Evolutionary conservation across 2,888 invertebrate species (phyloP).

Genomic region (Acrobasis repandana): DNA sequence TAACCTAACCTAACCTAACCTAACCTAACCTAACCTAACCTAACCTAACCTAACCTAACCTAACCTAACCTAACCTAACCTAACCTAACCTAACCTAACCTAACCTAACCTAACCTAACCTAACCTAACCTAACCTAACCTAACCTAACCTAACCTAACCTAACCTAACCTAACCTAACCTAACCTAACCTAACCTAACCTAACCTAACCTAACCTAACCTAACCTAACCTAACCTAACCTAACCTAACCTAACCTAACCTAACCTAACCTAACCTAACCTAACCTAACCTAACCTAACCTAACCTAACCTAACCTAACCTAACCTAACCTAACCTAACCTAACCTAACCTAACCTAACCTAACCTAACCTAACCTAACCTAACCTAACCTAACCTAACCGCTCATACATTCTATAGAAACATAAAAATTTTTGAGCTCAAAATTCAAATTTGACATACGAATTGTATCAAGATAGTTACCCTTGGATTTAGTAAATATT

Average conservation of each 20-base stretch:
- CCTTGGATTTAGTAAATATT: too few species aligned
- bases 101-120: conserved; percentile 44
- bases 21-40: conserved; percentile 34
- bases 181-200: conserved; percentile 32
- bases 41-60: conserved; percentile 28
- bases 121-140: conserved; percentile 41
- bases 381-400: conserved; percentile 14
- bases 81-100: conserved; percentile 37
- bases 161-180: conserved; percentile 35
- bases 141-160: conserved; percentile 43
- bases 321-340: conserved; percentile 26
- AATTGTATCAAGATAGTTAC: too few species aligned
- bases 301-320: conserved; percentile 33
- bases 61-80: conserved; percentile 36
- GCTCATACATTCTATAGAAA: conserved; percentile 13
- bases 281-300: conserved; percentile 32
- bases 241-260: conserved; percentile 31
- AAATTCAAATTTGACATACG: too few species aligned
- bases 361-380: conserved; percentile 18
- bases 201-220: conserved; percentile 35
- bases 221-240: conserved; percentile 33
- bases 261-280: conserved; percentile 34
- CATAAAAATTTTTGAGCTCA: too few species aligned
- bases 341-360: conserved; percentile 26
- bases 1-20: conserved; percentile 38